Evolutionary conservation across 2,113 vertebrate species (phyloP).

Genomic region (Orycteropus afer): DNA sequence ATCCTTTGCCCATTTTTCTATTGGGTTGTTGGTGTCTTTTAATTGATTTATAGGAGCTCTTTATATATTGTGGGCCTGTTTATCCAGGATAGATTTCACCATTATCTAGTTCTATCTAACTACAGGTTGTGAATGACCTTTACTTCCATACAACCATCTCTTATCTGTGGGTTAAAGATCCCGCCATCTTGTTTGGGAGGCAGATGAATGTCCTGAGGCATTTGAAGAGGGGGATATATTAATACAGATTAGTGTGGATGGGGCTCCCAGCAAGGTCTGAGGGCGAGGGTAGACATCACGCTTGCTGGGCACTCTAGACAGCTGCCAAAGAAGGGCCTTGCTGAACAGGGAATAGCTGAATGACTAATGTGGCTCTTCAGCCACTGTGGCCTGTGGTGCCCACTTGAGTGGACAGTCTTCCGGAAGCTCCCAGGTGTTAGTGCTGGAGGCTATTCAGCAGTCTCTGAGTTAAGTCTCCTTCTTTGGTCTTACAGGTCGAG

Average conservation of each 20-base stretch:
- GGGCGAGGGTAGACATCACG: background rate
- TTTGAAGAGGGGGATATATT: background rate
- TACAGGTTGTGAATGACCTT: background rate
- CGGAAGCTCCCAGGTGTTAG: background rate
- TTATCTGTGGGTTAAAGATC: background rate
- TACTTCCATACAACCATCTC: background rate
- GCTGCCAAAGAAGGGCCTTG: background rate
- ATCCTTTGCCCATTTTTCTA: background rate
- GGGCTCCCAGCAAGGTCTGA: background rate
- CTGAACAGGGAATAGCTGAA: background rate
- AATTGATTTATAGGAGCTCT: no score
- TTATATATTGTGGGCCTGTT: constrained; percentile 16
- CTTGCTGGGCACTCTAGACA: background rate
- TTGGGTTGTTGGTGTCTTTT: background rate
- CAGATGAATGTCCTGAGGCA: background rate
- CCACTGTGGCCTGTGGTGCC: background rate
- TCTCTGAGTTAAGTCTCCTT: background rate
- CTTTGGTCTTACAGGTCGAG: background rate
- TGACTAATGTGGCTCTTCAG: background rate
- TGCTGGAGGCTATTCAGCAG: background rate
- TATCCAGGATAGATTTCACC: background rate
- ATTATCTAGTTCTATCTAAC: background rate
- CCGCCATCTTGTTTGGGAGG: background rate
- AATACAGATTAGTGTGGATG: background rate
- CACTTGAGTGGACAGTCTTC: background rate